Base-by-base conservation (phyloP, 2,797 vertebrate genomes). In the Sebastes hopkinsi region DNA sequence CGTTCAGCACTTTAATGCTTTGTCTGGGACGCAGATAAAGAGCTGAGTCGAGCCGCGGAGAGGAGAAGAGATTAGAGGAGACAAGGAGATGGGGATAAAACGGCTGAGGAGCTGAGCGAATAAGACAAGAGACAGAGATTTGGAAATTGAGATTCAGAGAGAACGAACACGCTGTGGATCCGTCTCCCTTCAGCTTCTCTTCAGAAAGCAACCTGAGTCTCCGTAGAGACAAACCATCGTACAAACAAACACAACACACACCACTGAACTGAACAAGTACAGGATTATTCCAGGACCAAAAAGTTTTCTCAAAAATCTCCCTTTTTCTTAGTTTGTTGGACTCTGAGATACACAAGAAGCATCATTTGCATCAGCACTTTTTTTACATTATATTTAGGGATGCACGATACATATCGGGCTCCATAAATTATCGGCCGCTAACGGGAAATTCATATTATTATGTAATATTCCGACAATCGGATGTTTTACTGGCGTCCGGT, bases 51-150 rank as follows among this genome's bases (percentile, higher is more conserved):
- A 85, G 56, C 72, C 29, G 8, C 38, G 16, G 83, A 54, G 66
- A 74, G 80, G 64, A 74, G 81, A 69, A 18, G 78, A 87, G 89
- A 91, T 90, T 88, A 92, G 88, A 74, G 69, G 62, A 77, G 79
- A 85, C 84, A 69, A 89, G 87, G 54, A 71, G 78, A 58, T 61
- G 72, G 55, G 83, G 81, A 86, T 87, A 38, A 87, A 82, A 75
- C 22, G 10, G 73, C 79, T 23, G 79, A 70, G 66, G 68, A 58
- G 69, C 72, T 56, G 68, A 78, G 82, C 77, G 78, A 90, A 55
- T 56, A 73, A 90, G 86, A 85, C 75, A 32, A 72, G 72, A 91
- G 75, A 34, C 36, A 5, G 72, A 82, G 89, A 85, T 85, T 83
- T 86, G 77, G 55, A 87, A 80, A 82, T 75, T 77, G 80, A 90